Percentiles rank a stretch among this genome's conserved stretches.
phyloP scores from a whole-genome alignment of 2,113 vertebrate species.

The Martes martes region DNA sequence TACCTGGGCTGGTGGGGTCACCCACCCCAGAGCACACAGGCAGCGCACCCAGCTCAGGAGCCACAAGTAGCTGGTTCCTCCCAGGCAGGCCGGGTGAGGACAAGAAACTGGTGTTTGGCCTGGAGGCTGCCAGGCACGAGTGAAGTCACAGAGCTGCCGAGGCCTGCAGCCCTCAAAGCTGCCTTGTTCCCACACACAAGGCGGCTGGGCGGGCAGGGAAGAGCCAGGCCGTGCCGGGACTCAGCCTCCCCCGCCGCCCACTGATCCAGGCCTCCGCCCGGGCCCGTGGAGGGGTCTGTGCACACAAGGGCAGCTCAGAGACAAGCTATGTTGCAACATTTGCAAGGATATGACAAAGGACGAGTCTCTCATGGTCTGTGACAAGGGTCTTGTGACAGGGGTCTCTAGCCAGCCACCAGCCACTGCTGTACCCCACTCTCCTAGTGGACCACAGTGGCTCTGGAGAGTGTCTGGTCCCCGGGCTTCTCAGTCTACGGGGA shows the following conservation, averaged over 20 bases:
- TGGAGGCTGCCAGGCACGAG: neutral
- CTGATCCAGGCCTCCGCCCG: neutral
- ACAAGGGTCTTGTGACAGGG: neutral
- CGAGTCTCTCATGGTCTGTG: neutral
- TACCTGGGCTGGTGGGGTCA: accelerated
- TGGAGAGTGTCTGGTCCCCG: neutral
- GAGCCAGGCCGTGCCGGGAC: neutral
- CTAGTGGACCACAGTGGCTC: neutral
- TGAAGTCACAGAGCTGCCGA: slow-evolving; percentile 30
- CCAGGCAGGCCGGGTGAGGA: neutral
- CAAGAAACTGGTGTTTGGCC: neutral
- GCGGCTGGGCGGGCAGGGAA: too few species aligned
- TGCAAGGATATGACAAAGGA: neutral
- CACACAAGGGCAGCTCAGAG: neutral
- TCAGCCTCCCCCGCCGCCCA: neutral
- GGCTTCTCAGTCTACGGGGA: neutral
- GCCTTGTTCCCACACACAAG: slow-evolving; percentile 6
- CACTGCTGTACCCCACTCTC: neutral
- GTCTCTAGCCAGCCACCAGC: neutral
- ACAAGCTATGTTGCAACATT: neutral
- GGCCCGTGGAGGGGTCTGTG: accelerated
- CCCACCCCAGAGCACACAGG: neutral
- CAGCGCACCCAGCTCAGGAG: neutral
- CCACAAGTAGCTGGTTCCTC: accelerated
- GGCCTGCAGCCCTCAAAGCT: neutral